These are phyloP conservation scores for Eupsittula cactorum DNA, from an alignment of 2,113 vertebrate genomes.

Conservation along the genomic window DNA sequence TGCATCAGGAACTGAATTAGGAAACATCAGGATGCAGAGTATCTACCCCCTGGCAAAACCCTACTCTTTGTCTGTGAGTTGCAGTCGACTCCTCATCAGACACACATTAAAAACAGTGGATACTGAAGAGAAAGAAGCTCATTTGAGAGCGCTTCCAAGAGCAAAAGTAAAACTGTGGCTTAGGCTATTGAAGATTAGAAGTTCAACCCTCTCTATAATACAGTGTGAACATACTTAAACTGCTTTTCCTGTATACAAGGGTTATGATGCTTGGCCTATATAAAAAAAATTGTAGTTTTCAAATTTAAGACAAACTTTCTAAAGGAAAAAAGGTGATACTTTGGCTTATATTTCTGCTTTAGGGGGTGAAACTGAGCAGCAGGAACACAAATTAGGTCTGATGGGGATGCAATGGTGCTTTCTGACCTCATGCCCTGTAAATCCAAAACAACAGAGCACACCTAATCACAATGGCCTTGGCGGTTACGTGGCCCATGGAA, in stretches of 20 bases:
- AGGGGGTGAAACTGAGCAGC: neutral
- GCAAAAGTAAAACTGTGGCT: neutral
- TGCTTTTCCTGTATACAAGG: neutral
- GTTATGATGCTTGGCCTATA: neutral
- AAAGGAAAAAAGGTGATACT: neutral
- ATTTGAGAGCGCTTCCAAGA: neutral
- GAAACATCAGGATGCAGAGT: neutral
- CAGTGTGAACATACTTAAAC: neutral
- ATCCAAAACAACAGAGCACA: neutral
- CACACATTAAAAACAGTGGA: neutral
- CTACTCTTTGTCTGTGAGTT: neutral
- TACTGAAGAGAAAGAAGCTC: neutral
- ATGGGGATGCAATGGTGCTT: neutral
- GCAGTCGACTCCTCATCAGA: neutral
- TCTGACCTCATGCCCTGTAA: neutral
- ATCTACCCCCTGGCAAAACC: neutral
- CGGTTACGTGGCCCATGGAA: neutral
- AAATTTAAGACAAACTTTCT: neutral
- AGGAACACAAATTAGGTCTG: neutral
- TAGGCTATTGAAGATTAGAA: neutral
- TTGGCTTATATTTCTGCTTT: neutral
- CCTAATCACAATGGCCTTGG: neutral
- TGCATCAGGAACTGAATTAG: neutral
- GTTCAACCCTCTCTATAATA: neutral
- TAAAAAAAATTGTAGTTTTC: neutral